Evolutionary conservation across 2,113 vertebrate species (phyloP).

Genomic region (Protomyctophum bolini): DNA sequence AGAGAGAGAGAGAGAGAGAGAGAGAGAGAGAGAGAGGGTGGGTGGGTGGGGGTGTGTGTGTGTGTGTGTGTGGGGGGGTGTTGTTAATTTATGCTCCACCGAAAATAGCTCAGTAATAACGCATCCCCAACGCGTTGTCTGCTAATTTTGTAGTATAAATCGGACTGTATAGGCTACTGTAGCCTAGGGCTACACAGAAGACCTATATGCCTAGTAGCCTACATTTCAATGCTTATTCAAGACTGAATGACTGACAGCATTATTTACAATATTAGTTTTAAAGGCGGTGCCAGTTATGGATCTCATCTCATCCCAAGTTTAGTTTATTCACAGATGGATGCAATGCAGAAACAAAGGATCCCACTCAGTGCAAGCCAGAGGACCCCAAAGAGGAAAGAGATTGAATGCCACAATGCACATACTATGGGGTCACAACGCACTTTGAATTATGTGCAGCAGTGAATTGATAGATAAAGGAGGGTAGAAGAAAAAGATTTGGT

Average conservation of each 20-base stretch:
- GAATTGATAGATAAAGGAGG: not conserved
- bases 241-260: slow-evolving; percentile 9
- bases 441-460: not conserved
- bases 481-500: too few relatives aligned
- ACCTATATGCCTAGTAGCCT: too few relatives aligned
- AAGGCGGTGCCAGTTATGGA: slow-evolving; percentile 29
- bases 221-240: slow-evolving; percentile 16
- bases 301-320: too few relatives aligned
- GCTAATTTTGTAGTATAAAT: not conserved
- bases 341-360: slow-evolving; percentile 33
- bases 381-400: slow-evolving; percentile 13
- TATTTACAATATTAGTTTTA: too few relatives aligned
- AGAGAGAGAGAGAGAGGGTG: not conserved
- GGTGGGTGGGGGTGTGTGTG: not conserved
- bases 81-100: not conserved
- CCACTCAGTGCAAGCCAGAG: slow-evolving; percentile 21
- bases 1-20: slow-evolving; percentile 10
- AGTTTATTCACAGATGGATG: slow-evolving; percentile 46
- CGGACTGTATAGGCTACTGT: not conserved
- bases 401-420: not conserved
- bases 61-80: too few relatives aligned
- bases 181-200: too few relatives aligned
- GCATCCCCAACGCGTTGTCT: not conserved
- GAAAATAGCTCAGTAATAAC: too few relatives aligned
- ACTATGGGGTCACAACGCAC: not conserved